Evolutionary conservation across 2,797 vertebrate species (phyloP).

Genomic region (Fistularia tabacaria): DNA sequence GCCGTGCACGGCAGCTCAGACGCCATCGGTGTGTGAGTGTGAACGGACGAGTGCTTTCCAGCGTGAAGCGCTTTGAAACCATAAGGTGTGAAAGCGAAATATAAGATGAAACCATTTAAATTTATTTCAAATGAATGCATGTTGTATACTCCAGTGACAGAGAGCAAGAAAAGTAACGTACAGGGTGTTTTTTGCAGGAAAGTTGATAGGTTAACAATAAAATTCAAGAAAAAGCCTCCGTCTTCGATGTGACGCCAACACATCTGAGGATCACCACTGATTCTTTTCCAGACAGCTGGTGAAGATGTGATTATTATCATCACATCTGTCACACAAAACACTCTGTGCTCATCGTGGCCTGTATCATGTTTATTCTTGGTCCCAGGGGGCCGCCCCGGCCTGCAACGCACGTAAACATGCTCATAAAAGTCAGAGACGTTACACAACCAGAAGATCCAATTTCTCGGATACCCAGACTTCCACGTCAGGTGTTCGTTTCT

Average conservation of each 20-base stretch:
- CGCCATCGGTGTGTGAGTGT: too few species aligned
- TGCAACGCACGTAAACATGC: constrained; percentile 10
- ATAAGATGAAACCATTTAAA: too few species aligned
- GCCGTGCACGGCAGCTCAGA: too few species aligned
- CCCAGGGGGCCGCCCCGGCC: neutral
- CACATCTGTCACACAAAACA: constrained; percentile 4
- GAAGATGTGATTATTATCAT: constrained; percentile 16
- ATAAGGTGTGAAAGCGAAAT: too few species aligned
- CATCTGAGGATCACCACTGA: neutral
- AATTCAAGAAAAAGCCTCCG: neutral
- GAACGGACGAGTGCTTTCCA: too few species aligned
- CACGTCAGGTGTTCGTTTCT: neutral
- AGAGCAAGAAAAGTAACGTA: too few species aligned
- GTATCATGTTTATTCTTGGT: constrained; percentile 9
- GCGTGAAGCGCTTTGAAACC: too few species aligned
- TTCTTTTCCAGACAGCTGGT: constrained; percentile 17
- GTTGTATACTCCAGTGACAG: too few species aligned
- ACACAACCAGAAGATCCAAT: neutral
- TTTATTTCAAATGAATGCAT: too few species aligned
- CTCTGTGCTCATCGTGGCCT: constrained; percentile 4
- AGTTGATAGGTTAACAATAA: too few species aligned
- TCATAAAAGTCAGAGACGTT: neutral
- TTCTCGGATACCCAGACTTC: constrained; percentile 1
- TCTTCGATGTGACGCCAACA: neutral
- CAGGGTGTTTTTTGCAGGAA: too few species aligned